Evolutionary conservation across 2,888 invertebrate genomes (phyloP), one percentile per base, ranked within the genome.

Genomic region (Yponomeuta plumbellus): DNA sequence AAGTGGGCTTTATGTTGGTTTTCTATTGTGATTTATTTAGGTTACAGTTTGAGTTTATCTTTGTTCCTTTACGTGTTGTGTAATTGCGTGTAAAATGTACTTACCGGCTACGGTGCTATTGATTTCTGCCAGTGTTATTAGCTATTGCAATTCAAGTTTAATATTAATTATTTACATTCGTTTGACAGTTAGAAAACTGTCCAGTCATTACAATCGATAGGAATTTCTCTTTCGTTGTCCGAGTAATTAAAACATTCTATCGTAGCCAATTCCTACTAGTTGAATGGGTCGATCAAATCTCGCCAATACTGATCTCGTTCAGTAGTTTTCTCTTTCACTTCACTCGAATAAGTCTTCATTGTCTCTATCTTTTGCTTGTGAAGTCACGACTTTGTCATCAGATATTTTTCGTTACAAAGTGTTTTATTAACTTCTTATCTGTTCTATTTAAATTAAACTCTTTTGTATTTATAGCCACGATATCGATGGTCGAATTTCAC

Each of bases 221-320:
- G 21, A 11, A 22, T 59, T 59, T 23, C 23, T 23, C 23, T 22
- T 59, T 59, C 21, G 23, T 59, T 58, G 22, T 22, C 22, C 59
- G 11, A 11, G 23, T 22, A 59, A 21, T 59, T 59, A 59, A 59
- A 59, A 59, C 22, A 22, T 59, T 59, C 6, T 22, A 21, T 59
- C 23, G 11, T 23, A 13, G 44, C 44, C 44, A 52, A 1, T 52
- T 13, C 17, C 13, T 52, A 17, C 17, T 17, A 52, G 44, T 59
- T 59, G 59, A 59, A 22, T 59, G 59, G 34, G 22, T 59, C 59
- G 59, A 59, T 59, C 22, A 3, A 22, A 59, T 59, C 59, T 59
- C 8, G 22, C 4, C 11, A 23, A 20, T 23, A 21, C 20, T 57
- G 20, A 20, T 57, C 21, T 57, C n/a, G 57, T 57, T 57, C 57